Evolutionary conservation across 2,797 vertebrate genomes (phyloP).

Genomic region (Protosalanx chinensis): DNA sequence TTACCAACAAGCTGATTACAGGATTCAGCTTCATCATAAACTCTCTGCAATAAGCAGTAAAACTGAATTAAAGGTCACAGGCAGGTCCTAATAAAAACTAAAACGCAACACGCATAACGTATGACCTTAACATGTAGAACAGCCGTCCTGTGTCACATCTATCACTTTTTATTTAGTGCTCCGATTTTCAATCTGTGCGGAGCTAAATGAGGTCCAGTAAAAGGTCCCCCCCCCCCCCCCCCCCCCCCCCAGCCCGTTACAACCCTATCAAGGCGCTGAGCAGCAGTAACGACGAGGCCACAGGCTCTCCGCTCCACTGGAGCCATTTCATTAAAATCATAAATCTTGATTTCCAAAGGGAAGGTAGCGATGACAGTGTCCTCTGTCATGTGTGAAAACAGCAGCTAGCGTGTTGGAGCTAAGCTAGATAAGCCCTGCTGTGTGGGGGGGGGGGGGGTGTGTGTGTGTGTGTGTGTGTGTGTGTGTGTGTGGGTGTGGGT

Average conservation of each 20-base stretch:
- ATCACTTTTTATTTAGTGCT: constrained; percentile 55
- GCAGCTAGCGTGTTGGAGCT: constrained; percentile 4
- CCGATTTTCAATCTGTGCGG: constrained; percentile 60
- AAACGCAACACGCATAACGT: background rate
- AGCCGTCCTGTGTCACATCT: constrained; percentile 44
- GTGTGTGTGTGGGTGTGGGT: too few relatives aligned
- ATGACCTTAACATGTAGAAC: constrained; percentile 21
- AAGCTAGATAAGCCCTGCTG: background rate
- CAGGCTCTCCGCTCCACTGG: constrained; percentile 52
- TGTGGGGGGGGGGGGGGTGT: too few relatives aligned
- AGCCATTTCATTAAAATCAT: constrained; percentile 70
- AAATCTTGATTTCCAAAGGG: constrained; percentile 60
- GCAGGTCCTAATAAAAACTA: background rate
- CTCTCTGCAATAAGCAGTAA: constrained; percentile 27
- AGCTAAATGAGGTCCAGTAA: constrained; percentile 54
- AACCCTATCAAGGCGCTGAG: constrained; percentile 48
- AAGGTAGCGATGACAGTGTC: constrained; percentile 46
- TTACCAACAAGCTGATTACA: constrained; percentile 21
- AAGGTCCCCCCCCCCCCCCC: too few relatives aligned
- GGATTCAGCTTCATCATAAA: constrained; percentile 59
- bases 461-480: too few relatives aligned
- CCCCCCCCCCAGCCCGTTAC: constrained; percentile 58
- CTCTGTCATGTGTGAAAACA: constrained; percentile 45
- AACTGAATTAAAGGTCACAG: background rate
- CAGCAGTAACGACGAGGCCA: constrained; percentile 49